Evolutionary conservation across 2,113 vertebrate species (phyloP).

Genomic region (Leptobrachium leishanense): DNA sequence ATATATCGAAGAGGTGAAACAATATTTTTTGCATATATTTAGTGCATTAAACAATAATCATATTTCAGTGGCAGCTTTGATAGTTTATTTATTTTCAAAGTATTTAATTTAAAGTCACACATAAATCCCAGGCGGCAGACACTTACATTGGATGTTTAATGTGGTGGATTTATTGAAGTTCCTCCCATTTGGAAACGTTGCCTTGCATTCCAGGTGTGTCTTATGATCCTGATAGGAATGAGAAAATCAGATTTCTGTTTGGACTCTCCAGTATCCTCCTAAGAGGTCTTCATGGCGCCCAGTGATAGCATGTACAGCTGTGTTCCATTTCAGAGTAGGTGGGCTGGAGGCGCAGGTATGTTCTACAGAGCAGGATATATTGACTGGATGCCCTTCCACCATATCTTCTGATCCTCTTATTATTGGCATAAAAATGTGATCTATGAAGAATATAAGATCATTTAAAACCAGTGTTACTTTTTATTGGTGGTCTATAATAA

Average conservation of each 20-base stretch:
- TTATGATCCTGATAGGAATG: constrained; percentile 7
- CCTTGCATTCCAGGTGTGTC: not conserved
- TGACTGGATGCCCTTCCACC: not conserved
- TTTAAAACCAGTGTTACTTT: not conserved
- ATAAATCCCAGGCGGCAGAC: not conserved
- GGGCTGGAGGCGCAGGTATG: constrained; percentile 21
- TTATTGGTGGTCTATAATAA: too few species aligned
- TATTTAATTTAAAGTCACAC: not conserved
- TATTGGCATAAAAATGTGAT: not conserved
- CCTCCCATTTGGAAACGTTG: constrained; percentile 15
- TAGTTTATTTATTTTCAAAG: too few species aligned
- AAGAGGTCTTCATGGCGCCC: not conserved
- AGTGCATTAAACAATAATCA: too few species aligned
- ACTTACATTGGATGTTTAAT: constrained; percentile 28
- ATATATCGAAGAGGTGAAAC: too few species aligned
- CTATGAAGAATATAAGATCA: not conserved
- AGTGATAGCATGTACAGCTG: not conserved
- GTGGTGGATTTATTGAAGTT: not conserved
- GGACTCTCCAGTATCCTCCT: not conserved
- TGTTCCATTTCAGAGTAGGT: constrained; percentile 16
- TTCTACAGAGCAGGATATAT: constrained; percentile 8
- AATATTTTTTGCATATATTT: too few species aligned
- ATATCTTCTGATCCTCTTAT: not conserved
- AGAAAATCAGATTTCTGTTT: not conserved
- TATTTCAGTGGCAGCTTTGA: too few species aligned